Conservation (phyloP, 2,888 invertebrate genomes). For the Hydroisotoma schaefferi region DNA sequence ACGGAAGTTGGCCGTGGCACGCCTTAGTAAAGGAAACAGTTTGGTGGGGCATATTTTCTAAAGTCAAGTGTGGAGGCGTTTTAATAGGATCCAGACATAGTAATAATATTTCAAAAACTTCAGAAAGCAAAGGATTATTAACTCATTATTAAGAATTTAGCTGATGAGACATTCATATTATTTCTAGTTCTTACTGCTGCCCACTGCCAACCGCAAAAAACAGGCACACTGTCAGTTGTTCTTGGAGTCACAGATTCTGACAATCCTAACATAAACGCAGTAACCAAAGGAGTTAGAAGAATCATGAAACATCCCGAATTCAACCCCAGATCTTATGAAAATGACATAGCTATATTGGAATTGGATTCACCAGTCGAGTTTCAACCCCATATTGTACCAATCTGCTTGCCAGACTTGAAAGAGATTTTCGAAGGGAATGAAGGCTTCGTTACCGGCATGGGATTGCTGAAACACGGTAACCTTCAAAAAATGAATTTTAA, state of each 20-base stretch:
- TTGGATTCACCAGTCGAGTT: conserved; percentile 76
- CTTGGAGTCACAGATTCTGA: conserved; percentile 32
- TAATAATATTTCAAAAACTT: not conserved
- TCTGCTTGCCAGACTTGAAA: conserved; percentile 73
- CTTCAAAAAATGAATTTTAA: conserved; percentile 11
- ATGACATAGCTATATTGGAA: conserved; percentile 81
- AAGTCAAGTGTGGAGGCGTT: conserved; percentile 91
- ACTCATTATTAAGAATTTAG: not conserved
- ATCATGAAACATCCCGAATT: conserved; percentile 85
- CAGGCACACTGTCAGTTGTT: conserved; percentile 27
- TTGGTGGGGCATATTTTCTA: conserved; percentile 88
- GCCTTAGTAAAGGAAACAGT: conserved; percentile 85
- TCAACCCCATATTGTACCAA: conserved; percentile 84
- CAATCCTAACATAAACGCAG: conserved; percentile 51
- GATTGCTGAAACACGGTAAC: conserved; percentile 78
- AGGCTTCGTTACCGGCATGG: conserved; percentile 90
- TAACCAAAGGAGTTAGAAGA: conserved; percentile 75
- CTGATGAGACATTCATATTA: not conserved
- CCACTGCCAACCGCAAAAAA: conserved; percentile 32
- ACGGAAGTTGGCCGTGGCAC: conserved; percentile 75
- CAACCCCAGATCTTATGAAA: conserved; percentile 84
- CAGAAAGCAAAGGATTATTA: conserved; percentile 10
- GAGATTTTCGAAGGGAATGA: conserved; percentile 78
- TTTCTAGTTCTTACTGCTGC: conserved; percentile 13
- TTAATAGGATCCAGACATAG: conserved; percentile 60